A percentile compares a stretch with the other conserved stretches of the same genome.
Conservation (phyloP, 2,113 vertebrate genomes). For the Vidua chalybeata region DNA sequence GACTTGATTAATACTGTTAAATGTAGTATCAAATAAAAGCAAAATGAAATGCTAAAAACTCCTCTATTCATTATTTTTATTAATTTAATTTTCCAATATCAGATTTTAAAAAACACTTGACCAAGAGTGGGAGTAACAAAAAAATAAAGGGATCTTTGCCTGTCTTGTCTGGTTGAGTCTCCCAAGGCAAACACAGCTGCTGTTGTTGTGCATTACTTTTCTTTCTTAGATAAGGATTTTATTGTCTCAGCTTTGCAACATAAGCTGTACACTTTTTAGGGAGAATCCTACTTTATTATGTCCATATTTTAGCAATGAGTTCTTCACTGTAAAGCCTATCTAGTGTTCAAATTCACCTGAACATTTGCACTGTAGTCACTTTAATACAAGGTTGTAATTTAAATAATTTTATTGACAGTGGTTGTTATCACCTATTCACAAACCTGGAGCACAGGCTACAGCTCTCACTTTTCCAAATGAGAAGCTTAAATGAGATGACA, state of each 20-base stretch:
- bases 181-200: neutral
- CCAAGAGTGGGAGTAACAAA: neutral
- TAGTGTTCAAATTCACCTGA: neutral
- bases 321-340: neutral
- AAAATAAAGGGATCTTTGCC: neutral
- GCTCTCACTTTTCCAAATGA: neutral
- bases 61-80: neutral
- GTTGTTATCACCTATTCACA: neutral
- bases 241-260: neutral
- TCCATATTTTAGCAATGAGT: neutral
- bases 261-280: neutral
- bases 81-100: neutral
- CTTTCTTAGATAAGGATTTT: neutral
- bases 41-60: neutral
- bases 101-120: neutral
- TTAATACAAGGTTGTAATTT: neutral
- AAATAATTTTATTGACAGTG: neutral
- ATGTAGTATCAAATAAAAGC: neutral
- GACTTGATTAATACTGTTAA: neutral
- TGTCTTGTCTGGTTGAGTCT: neutral
- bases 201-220: neutral
- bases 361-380: neutral
- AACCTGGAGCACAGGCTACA: neutral
- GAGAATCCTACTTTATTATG: neutral
- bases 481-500: neutral